phyloP scores from a whole-genome alignment of 2,888 invertebrate genomes.

The Meta bourneti region DNA sequence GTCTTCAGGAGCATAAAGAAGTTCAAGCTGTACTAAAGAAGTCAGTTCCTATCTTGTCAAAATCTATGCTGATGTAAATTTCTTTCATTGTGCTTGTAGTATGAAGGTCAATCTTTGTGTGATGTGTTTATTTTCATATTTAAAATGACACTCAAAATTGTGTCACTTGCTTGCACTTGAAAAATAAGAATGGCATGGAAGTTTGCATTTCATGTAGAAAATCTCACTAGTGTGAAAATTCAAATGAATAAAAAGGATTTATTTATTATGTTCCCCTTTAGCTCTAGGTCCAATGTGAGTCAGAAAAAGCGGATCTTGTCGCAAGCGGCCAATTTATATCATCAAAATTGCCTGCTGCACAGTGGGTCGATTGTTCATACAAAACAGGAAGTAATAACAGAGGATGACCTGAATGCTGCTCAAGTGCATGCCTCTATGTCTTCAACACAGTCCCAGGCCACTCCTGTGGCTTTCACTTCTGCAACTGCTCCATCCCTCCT shows the following conservation, averaged over 20 bases:
- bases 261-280: constrained; percentile 69
- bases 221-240: too few species aligned
- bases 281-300: constrained; percentile 77
- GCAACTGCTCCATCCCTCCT: constrained; percentile 43
- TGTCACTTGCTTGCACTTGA: too few species aligned
- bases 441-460: constrained; percentile 11
- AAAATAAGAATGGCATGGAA: too few species aligned
- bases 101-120: too few species aligned
- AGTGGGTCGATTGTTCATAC: constrained; percentile 56
- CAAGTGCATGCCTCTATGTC: constrained; percentile 28
- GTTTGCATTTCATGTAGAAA: too few species aligned
- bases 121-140: neutral
- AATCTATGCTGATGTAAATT: too few species aligned
- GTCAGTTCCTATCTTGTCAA: too few species aligned
- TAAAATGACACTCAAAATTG: neutral
- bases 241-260: too few species aligned
- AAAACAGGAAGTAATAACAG: constrained; percentile 74
- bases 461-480: constrained; percentile 56
- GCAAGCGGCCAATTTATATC: constrained; percentile 85
- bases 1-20: too few species aligned
- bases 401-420: constrained; percentile 57
- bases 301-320: constrained; percentile 94
- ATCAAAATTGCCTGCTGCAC: constrained; percentile 35
- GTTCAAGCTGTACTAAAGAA: too few species aligned
- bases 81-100: too few species aligned